A percentile compares a stretch with the other conserved stretches of the same genome.
Evolutionary conservation across 1,140 invertebrate species (phyloP).

Genomic region (Brevipalpus yothersi): DNA sequence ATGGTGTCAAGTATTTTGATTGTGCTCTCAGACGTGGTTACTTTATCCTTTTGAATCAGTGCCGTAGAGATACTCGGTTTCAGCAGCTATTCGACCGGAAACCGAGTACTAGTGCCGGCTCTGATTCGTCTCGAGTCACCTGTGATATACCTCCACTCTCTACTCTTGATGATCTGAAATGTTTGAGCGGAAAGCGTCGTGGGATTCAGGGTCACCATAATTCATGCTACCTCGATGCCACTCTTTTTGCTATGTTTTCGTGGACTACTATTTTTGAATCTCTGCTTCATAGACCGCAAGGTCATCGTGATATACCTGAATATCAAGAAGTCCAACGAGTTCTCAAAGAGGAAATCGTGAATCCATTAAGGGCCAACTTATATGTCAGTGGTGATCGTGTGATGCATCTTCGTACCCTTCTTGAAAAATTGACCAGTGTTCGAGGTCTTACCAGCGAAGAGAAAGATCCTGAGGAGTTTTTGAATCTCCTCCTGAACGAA

Average conservation of each 20-base stretch:
- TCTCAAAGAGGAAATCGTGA: slow-evolving; percentile 80
- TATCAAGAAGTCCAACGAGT: slow-evolving; percentile 67
- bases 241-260: slow-evolving; percentile 86
- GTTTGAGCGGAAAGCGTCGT: slow-evolving; percentile 21
- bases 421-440: slow-evolving; percentile 65
- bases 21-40: slow-evolving; percentile 41
- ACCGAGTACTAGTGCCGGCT: slow-evolving; percentile 11
- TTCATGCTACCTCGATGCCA: slow-evolving; percentile 90
- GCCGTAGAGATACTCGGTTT: slow-evolving; percentile 48
- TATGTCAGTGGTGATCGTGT: slow-evolving; percentile 79
- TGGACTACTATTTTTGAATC: slow-evolving; percentile 83
- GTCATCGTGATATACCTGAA: slow-evolving; percentile 44
- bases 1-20: slow-evolving; percentile 38
- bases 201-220: slow-evolving; percentile 95
- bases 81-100: slow-evolving; percentile 24
- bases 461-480: slow-evolving; percentile 89
- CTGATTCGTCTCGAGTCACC: slow-evolving; percentile 44
- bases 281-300: slow-evolving; percentile 44
- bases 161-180: slow-evolving; percentile 12
- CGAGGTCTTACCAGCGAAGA: slow-evolving; percentile 71
- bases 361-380: slow-evolving; percentile 54
- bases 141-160: slow-evolving; percentile 51
- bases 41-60: slow-evolving; percentile 48
- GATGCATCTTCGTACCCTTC: slow-evolving; percentile 67
- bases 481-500: slow-evolving; percentile 71